These are phyloP conservation scores for Heteromyza rotundicornis DNA, from an alignment of 2,888 invertebrate genomes.

Conservation along the genomic window DNA sequence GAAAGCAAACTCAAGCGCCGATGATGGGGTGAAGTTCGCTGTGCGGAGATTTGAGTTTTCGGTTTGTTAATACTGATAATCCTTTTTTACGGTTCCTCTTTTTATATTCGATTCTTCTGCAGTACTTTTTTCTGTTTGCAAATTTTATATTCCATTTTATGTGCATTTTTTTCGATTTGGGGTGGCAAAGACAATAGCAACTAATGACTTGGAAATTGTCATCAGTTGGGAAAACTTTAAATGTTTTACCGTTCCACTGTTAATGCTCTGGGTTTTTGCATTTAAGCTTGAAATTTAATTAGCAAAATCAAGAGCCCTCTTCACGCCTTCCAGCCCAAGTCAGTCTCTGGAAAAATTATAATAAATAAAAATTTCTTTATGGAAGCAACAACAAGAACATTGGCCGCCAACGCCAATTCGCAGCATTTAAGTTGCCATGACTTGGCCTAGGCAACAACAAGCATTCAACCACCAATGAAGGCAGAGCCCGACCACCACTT, in stretches of 20 bases:
- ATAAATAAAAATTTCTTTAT: conserved; percentile 35
- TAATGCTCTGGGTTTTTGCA: no score
- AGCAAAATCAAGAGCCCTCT: conserved; percentile 10
- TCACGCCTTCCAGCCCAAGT: not conserved
- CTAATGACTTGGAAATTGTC: no score
- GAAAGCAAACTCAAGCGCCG: no score
- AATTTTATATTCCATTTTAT: no score
- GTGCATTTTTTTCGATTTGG: no score
- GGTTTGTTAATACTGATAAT: conserved; percentile 25
- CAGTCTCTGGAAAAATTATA: conserved; percentile 47
- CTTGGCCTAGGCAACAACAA: conserved; percentile 22
- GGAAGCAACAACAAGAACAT: no score
- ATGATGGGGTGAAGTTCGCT: not conserved
- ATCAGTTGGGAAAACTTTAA: no score
- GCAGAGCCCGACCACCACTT: conserved; percentile 20
- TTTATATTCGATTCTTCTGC: no score
- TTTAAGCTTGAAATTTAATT: conserved; percentile 8
- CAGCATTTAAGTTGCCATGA: conserved; percentile 28
- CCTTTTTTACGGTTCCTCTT: conserved; percentile 13
- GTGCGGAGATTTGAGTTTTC: not conserved
- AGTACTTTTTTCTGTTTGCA: no score
- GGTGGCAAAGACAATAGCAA: no score
- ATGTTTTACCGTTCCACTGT: no score
- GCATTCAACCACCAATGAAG: conserved; percentile 23
- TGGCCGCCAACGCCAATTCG: not conserved